Evolutionary conservation across 2,888 invertebrate species (phyloP), one percentile per base, ranked within the genome.

Genomic region (Rotaria macrura): DNA sequence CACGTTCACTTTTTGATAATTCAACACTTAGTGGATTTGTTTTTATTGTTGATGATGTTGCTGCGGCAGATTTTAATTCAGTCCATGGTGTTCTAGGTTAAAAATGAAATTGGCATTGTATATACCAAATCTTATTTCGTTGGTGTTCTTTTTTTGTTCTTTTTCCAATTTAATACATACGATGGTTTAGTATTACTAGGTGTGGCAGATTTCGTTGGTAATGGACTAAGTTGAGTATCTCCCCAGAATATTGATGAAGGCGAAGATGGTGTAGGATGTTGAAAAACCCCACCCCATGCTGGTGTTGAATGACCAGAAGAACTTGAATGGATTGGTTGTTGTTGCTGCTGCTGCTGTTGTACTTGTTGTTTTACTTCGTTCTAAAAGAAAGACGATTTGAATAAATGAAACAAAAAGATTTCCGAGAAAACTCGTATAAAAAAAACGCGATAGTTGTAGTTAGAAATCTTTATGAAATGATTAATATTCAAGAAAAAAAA

Each of bases 41-140:
- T 65, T 65, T 65, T 29, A 34, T 34, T 34, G 43, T 25, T 43
- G n/a, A 5, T 17, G 65, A 65, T 29, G 25, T 10, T 25, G n/a
- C 38, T 65, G 65, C 65, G 10, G 65, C 14, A 10, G 65, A 34
- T 65, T 43, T 79, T 43, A 79, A n/a, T 79, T 79, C 79, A 25
- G 79, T 79, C 79, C 79, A 79, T 79, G 79, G 79, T n/a, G 79
- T 43, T 79, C 43, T 43, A 12, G n/a, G n/a, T n/a, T n/a, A n/a
- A 14, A 29, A 29, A 34, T 65, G 25, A 65, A 14, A n/a, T n/a
- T n/a, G n/a, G n/a, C n/a, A n/a, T n/a, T n/a, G n/a, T n/a, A n/a
- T n/a, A n/a, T n/a, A n/a, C n/a, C n/a, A n/a, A n/a, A n/a, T n/a
- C n/a, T n/a, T n/a, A n/a, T n/a, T n/a, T n/a, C n/a, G n/a, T n/a